A percentile compares a stretch with the other conserved stretches of the same genome.
These are phyloP conservation scores for Cephus cinctus DNA, from an alignment of 1,140 invertebrate genomes.

Conservation along the genomic window DNA sequence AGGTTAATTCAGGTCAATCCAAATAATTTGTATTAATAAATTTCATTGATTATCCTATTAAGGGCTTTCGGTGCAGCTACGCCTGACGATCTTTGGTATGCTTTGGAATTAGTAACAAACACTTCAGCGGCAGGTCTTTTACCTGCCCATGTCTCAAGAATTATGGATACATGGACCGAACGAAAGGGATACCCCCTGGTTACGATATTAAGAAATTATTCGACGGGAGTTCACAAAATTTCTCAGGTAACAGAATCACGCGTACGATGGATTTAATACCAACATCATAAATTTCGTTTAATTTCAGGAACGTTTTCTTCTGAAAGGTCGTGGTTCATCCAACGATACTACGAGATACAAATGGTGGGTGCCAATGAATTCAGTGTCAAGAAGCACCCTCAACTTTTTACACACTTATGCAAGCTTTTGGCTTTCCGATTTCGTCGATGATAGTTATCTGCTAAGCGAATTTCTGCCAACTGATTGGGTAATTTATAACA, in stretches of 20 bases:
- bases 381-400: conserved; percentile 41
- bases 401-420: conserved; percentile 51
- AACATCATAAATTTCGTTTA: no score
- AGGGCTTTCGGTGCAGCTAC: conserved; percentile 51
- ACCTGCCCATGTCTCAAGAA: conserved; percentile 62
- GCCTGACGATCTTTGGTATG: conserved; percentile 62
- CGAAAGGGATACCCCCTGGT: conserved; percentile 83
- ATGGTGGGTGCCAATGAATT: conserved; percentile 62
- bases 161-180: conserved; percentile 82
- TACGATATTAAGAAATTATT: conserved; percentile 64
- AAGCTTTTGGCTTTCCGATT: conserved; percentile 42
- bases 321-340: no score
- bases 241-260: conserved; percentile 36
- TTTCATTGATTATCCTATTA: conserved; percentile 15
- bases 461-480: conserved; percentile 41
- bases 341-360: conserved; percentile 34
- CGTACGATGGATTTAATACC: no score
- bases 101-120: conserved; percentile 58
- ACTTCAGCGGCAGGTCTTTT: conserved; percentile 52
- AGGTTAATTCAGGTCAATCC: conserved; percentile 40
- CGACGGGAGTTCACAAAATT: conserved; percentile 52
- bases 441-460: conserved; percentile 29
- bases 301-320: no score
- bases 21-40: conserved; percentile 40
- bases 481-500: conserved; percentile 58